A percentile compares a stretch with the other conserved stretches of the same genome.
Evolutionary conservation across 2,113 vertebrate genomes (phyloP).

Genomic region (Scophthalmus maximus): DNA sequence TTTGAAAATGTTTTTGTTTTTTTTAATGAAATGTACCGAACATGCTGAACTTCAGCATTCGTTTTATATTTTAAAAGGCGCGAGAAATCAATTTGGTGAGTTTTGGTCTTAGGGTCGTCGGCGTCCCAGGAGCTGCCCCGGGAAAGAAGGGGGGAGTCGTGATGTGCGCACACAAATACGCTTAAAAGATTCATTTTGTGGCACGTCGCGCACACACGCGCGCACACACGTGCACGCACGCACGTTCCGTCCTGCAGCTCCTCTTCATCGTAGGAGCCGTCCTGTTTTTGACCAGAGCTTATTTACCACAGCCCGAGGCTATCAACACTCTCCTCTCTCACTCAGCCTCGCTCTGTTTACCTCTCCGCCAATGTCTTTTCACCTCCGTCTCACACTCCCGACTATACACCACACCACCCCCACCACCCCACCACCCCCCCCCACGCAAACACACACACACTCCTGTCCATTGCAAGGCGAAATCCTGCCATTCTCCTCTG

Average conservation of each 20-base stretch:
- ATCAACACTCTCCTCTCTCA: constrained; percentile 22
- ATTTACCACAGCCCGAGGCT: constrained; percentile 60
- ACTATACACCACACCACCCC: constrained; percentile 4
- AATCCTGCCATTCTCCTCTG: constrained; percentile 21
- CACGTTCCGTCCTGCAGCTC: constrained; percentile 32
- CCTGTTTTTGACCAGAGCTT: constrained; percentile 59
- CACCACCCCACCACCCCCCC: neutral
- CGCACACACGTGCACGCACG: neutral
- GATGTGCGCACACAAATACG: constrained; percentile 23
- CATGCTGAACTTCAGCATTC: neutral
- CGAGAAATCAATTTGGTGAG: too few species aligned
- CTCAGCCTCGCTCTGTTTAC: constrained; percentile 24
- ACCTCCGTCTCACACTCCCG: neutral
- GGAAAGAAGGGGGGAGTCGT: constrained; percentile 6
- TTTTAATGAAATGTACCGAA: neutral
- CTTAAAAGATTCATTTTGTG: neutral
- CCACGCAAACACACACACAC: constrained; percentile 5
- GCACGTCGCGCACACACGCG: neutral
- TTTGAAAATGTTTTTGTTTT: neutral
- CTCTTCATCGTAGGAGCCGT: constrained; percentile 39
- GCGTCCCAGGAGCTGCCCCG: constrained; percentile 18
- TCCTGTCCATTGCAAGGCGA: constrained; percentile 28
- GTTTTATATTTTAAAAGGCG: too few species aligned
- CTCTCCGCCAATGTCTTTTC: constrained; percentile 7
- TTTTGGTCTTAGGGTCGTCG: too few species aligned